These are phyloP conservation scores for Paraescarpia echinospica DNA, from an alignment of 1,140 invertebrate genomes.

Conservation along the genomic window DNA sequence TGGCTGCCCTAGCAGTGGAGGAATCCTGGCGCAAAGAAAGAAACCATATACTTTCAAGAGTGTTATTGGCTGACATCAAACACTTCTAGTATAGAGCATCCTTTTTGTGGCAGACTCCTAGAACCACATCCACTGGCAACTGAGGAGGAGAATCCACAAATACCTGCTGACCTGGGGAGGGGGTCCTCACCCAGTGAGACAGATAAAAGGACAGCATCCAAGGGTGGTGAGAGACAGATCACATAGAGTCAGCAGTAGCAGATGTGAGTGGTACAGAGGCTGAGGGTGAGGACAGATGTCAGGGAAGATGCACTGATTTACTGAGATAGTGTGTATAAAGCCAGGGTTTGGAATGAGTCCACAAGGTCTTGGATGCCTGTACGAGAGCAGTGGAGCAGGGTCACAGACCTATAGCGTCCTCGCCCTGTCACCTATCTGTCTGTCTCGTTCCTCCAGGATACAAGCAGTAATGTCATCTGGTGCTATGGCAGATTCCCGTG, in stretches of 20 bases:
- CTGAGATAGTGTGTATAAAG: background rate
- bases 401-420: background rate
- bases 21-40: background rate
- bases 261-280: background rate
- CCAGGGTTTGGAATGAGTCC: background rate
- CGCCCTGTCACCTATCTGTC: background rate
- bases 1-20: background rate
- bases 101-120: background rate
- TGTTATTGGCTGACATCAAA: background rate
- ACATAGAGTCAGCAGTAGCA: background rate
- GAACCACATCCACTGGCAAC: background rate
- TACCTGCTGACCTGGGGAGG: background rate
- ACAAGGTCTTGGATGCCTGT: background rate
- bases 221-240: background rate
- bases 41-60: background rate
- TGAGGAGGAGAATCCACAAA: background rate
- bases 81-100: background rate
- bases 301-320: background rate
- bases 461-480: background rate
- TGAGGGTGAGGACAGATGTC: background rate
- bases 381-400: background rate
- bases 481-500: background rate
- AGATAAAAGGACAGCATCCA: background rate
- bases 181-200: no score
- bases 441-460: background rate